phyloP scores from a whole-genome alignment of 2,888 invertebrate genomes.

The Prosopocoilus inquinatus region DNA sequence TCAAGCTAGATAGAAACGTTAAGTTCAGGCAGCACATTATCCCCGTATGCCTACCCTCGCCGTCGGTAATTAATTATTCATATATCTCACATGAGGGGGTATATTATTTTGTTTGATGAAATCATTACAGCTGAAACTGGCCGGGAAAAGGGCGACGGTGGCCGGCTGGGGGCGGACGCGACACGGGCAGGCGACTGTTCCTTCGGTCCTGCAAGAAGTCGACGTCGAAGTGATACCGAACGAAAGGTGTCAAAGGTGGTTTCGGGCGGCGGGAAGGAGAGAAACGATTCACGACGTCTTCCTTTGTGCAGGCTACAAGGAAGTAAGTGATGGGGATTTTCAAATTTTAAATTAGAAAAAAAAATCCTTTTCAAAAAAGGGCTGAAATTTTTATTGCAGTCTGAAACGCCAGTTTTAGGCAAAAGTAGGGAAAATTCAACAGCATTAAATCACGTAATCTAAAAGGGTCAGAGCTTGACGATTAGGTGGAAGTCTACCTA shows the following conservation, averaged over 20 bases:
- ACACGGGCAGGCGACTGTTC: constrained; percentile 85
- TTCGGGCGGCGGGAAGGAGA: constrained; percentile 81
- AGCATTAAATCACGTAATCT: no score
- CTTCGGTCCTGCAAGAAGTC: constrained; percentile 80
- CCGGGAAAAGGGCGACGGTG: constrained; percentile 87
- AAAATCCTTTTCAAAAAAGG: no score
- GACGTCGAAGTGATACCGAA: constrained; percentile 86
- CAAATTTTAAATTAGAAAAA: no score
- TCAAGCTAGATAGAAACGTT: constrained; percentile 77
- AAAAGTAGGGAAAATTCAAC: no score
- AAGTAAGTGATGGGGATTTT: constrained; percentile 60
- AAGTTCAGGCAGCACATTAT: constrained; percentile 89
- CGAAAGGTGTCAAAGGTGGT: constrained; percentile 90
- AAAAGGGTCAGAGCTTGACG: no score
- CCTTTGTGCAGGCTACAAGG: constrained; percentile 89
- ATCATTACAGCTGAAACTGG: constrained; percentile 61
- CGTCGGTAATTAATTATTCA: constrained; percentile 48
- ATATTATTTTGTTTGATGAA: neutral
- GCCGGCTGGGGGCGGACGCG: constrained; percentile 91
- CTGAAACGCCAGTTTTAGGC: no score
- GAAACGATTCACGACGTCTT: constrained; percentile 94
- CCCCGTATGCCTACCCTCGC: constrained; percentile 85
- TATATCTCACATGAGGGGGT: neutral
- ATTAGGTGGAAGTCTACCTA: no score
- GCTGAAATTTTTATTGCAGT: no score